phyloP scores from a whole-genome alignment of 1,140 invertebrate genomes.

The Tetramorium simillimum region DNA sequence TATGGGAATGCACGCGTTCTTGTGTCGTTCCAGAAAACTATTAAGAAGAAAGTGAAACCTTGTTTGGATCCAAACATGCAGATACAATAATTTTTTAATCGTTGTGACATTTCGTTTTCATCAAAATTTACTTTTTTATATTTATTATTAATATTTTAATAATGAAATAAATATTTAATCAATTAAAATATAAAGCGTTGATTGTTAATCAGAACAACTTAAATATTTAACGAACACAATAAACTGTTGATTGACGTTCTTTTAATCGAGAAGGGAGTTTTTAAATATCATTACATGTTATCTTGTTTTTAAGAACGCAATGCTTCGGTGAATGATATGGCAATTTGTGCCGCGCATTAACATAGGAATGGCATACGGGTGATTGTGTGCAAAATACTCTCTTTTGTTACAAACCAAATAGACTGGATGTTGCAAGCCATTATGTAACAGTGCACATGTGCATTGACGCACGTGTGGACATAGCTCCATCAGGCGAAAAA shows the following conservation, averaged over 20 bases:
- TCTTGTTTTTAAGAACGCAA: not conserved
- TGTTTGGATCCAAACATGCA: not conserved
- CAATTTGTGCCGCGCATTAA: constrained; percentile 51
- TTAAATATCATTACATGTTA: not conserved
- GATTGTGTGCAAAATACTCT: constrained; percentile 59
- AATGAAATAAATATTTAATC: not conserved
- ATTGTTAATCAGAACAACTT: not conserved
- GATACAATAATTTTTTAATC: not conserved
- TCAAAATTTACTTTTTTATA: not conserved
- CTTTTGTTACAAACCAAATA: constrained; percentile 67
- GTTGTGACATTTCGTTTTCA: not conserved
- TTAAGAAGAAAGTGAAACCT: not conserved
- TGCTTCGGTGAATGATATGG: not conserved
- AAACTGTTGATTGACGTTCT: not conserved
- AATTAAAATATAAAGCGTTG: not conserved
- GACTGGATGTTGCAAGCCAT: constrained; percentile 63
- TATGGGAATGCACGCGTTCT: constrained; percentile 28
- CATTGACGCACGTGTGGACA: constrained; percentile 34
- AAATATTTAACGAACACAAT: not conserved
- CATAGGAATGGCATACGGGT: constrained; percentile 41
- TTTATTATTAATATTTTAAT: not conserved
- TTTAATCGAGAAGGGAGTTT: not conserved
- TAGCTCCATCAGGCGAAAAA: constrained; percentile 24
- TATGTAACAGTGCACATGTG: constrained; percentile 65
- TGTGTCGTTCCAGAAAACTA: not conserved